These are phyloP conservation scores for Etheostoma spectabile DNA, from an alignment of 2,113 vertebrate species.

Conservation along the genomic window DNA sequence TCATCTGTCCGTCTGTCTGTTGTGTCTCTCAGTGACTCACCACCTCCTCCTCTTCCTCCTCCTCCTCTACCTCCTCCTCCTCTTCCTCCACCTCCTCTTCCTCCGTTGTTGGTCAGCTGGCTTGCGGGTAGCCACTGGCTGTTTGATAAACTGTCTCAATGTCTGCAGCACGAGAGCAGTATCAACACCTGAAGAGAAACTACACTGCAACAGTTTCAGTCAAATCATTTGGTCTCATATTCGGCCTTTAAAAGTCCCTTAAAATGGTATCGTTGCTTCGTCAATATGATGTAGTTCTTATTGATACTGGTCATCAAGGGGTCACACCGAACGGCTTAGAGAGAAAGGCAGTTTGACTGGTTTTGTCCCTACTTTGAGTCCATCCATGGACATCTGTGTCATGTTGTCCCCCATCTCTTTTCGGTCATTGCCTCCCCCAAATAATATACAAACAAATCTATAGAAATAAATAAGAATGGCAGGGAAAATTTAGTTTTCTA, in stretches of 20 bases:
- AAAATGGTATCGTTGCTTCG: too few species aligned
- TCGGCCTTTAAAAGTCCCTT: neutral
- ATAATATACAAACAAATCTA: too few species aligned
- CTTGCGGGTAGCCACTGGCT: slow-evolving; percentile 8
- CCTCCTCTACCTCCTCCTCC: neutral
- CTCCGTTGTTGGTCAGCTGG: neutral
- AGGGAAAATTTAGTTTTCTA: too few species aligned
- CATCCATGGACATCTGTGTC: too few species aligned
- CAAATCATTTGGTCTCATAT: neutral
- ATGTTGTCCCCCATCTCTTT: too few species aligned
- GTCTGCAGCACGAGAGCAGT: neutral
- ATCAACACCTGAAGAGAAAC: neutral
- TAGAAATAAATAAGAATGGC: too few species aligned
- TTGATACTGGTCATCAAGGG: neutral
- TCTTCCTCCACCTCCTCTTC: neutral
- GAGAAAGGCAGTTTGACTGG: neutral
- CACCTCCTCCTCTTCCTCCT: neutral
- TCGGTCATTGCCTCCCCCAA: too few species aligned
- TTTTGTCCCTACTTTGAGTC: too few species aligned
- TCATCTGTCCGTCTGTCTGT: slow-evolving; percentile 39
- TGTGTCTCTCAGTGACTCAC: slow-evolving; percentile 61
- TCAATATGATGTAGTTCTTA: neutral
- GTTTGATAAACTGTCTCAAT: slow-evolving; percentile 19
- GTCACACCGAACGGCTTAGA: neutral
- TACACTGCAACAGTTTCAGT: neutral